phyloP scores from a whole-genome alignment of 2,113 vertebrate species.

The Pseudopipra pipra region DNA sequence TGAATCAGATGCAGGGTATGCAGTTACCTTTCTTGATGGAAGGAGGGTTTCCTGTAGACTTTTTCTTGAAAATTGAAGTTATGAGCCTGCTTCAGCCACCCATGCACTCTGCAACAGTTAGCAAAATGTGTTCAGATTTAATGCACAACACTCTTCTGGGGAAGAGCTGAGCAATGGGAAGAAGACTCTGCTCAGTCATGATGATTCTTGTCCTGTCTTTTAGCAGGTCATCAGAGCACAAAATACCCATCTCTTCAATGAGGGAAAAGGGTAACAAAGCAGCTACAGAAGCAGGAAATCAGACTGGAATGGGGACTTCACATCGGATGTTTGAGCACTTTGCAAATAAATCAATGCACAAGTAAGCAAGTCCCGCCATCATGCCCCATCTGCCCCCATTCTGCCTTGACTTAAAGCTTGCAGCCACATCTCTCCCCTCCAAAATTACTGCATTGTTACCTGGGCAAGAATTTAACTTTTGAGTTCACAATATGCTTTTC shows the following conservation, averaged over 20 bases:
- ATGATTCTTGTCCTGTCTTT: background rate
- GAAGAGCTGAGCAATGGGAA: background rate
- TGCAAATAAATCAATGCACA: background rate
- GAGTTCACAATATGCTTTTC: background rate
- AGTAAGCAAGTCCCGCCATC: background rate
- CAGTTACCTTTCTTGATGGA: background rate
- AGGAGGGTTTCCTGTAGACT: background rate
- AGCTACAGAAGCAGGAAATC: background rate
- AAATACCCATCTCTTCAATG: background rate
- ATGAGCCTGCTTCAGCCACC: background rate
- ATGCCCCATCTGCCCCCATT: background rate
- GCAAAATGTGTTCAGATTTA: background rate
- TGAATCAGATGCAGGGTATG: background rate
- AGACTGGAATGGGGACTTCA: background rate
- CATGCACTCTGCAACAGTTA: background rate
- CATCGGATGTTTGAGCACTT: background rate
- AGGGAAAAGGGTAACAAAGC: background rate
- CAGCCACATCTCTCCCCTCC: background rate
- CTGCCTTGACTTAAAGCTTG: background rate
- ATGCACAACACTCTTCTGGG: background rate
- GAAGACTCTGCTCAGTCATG: background rate
- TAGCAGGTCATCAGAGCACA: conserved; percentile 14
- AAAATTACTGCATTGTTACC: background rate
- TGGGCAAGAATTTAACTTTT: background rate
- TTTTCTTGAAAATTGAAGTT: background rate